These are phyloP conservation scores for Xestoiulus laeticollis DNA, from an alignment of 2,888 invertebrate species.

Conservation along the genomic window DNA sequence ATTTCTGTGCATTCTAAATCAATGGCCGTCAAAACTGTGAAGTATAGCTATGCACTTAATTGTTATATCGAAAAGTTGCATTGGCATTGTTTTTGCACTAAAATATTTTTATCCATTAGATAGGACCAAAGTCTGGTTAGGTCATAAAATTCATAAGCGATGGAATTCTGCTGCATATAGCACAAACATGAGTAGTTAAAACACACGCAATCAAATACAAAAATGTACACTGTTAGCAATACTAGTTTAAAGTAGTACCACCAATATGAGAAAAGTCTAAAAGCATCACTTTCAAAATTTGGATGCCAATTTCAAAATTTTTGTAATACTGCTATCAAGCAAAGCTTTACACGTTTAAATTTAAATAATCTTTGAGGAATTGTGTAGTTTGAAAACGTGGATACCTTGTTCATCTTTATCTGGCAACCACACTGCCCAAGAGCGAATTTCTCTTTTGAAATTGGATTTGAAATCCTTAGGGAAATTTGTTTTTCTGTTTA, in stretches of 20 bases:
- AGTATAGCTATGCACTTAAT: not conserved
- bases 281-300: too few species aligned
- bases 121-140: not conserved
- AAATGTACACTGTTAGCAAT: too few species aligned
- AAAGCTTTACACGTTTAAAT: not conserved
- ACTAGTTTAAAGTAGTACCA: too few species aligned
- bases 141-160: not conserved
- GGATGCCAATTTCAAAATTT: too few species aligned
- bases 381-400: not conserved
- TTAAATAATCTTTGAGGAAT: not conserved
- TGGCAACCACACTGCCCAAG: not conserved
- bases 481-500: not conserved
- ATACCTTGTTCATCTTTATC: not conserved
- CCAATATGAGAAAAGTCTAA: too few species aligned
- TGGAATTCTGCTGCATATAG: too few species aligned
- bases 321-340: too few species aligned
- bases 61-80: not conserved
- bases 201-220: too few species aligned
- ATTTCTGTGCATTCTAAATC: not conserved
- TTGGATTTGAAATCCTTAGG: slow-evolving; percentile 1
- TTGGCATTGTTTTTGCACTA: not conserved
- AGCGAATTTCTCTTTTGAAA: not conserved
- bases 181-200: too few species aligned
- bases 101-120: not conserved
- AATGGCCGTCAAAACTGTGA: not conserved